These are phyloP conservation scores for Serripes groenlandicus DNA, from an alignment of 2,888 invertebrate genomes.

Conservation along the genomic window DNA sequence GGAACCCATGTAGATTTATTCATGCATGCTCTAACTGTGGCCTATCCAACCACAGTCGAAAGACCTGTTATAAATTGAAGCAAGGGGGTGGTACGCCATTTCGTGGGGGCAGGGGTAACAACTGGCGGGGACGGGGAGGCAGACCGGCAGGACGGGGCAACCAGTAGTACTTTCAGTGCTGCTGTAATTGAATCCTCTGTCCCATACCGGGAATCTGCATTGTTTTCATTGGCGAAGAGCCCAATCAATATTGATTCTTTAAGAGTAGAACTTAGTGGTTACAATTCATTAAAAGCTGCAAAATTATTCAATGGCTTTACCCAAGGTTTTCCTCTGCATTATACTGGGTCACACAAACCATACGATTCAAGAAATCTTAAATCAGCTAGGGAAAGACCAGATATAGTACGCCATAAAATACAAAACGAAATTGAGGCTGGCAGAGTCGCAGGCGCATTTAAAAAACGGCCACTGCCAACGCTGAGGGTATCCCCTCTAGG, in stretches of 20 bases:
- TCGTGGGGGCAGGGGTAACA: background rate
- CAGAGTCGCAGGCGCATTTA: conserved; percentile 30
- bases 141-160: background rate
- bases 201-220: background rate
- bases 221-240: conserved; percentile 6
- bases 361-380: conserved; percentile 30
- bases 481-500: conserved; percentile 27
- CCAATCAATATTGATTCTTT: background rate
- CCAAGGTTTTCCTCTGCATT: conserved; percentile 25
- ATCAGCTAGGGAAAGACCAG: conserved; percentile 29
- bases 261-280: background rate
- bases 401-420: conserved; percentile 15
- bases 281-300: background rate
- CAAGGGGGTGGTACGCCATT: background rate
- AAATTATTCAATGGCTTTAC: conserved; percentile 13
- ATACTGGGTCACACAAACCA: conserved; percentile 11
- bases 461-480: background rate
- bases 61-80: background rate
- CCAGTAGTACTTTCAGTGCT: background rate
- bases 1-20: background rate
- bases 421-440: conserved; percentile 23
- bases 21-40: conserved; percentile 10
- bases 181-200: background rate
- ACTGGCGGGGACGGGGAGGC: background rate
- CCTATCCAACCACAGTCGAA: background rate